Conservation (phyloP, 2,888 invertebrate genomes). For the Eledona agricola region DNA sequence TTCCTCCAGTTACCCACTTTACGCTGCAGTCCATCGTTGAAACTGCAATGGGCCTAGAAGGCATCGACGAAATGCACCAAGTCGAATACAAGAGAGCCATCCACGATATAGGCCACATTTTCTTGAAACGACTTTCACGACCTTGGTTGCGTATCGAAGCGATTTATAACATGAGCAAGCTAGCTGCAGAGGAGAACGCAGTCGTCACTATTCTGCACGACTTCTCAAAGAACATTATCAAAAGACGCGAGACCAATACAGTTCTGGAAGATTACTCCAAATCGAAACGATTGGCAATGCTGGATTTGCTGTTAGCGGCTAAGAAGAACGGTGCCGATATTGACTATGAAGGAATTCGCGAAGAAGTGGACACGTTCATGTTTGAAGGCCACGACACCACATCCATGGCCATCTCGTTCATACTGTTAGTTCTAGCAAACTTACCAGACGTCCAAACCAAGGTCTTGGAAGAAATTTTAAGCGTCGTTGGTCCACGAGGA, state of each 20-base stretch:
- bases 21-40: slow-evolving; percentile 40
- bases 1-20: slow-evolving; percentile 21
- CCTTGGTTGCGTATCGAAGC: slow-evolving; percentile 48
- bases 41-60: slow-evolving; percentile 49
- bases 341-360: slow-evolving; percentile 63
- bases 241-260: slow-evolving; percentile 36
- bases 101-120: slow-evolving; percentile 44
- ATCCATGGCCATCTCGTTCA: slow-evolving; percentile 44
- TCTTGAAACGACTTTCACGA: slow-evolving; percentile 41
- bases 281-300: slow-evolving; percentile 60
- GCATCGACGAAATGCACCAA: slow-evolving; percentile 39
- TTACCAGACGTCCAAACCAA: slow-evolving; percentile 44
- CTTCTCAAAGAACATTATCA: slow-evolving; percentile 49
- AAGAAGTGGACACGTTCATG: slow-evolving; percentile 73
- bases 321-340: slow-evolving; percentile 44
- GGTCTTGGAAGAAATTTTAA: slow-evolving; percentile 46
- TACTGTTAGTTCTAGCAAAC: slow-evolving; percentile 47
- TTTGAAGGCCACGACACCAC: slow-evolving; percentile 59
- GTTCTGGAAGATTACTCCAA: slow-evolving; percentile 19
- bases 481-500: slow-evolving; percentile 46
- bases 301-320: slow-evolving; percentile 50
- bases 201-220: slow-evolving; percentile 44
- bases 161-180: slow-evolving; percentile 36
- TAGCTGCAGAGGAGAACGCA: slow-evolving; percentile 38
- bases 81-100: slow-evolving; percentile 44